A percentile compares a stretch with the other conserved stretches of the same genome.
These are phyloP conservation scores for Thalassaphorura encarpata DNA, from an alignment of 1,140 invertebrate genomes.

Conservation along the genomic window DNA sequence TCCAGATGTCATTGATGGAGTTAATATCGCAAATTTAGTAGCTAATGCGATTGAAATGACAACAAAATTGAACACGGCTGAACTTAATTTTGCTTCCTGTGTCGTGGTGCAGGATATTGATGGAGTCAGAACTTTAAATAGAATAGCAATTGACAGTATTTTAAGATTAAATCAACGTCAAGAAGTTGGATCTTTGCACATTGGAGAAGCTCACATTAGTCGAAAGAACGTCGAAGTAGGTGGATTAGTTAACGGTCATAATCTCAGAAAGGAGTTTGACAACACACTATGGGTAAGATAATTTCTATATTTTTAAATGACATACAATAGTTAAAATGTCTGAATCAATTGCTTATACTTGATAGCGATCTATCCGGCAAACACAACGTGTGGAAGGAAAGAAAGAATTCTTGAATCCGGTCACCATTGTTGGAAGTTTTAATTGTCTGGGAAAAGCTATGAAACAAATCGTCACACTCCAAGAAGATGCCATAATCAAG, in stretches of 20 bases:
- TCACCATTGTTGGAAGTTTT: constrained; percentile 8
- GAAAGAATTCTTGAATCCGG: not conserved
- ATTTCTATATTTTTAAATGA: not conserved
- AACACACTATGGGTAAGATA: constrained; percentile 13
- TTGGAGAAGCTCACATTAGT: not conserved
- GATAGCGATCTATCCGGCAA: too few species aligned
- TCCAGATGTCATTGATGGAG: not conserved
- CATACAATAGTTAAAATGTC: too few species aligned
- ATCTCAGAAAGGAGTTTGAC: constrained; percentile 6
- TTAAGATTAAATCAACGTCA: constrained; percentile 1
- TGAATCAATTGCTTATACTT: too few species aligned
- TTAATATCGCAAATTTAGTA: not conserved
- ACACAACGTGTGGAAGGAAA: not conserved
- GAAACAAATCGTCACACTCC: not conserved
- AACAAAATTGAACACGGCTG: not conserved
- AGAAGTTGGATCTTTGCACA: not conserved
- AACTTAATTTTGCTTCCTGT: constrained; percentile 7
- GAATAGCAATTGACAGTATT: constrained; percentile 5
- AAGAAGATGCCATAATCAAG: not conserved
- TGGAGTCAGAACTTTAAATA: constrained; percentile 10
- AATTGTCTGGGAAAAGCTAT: not conserved
- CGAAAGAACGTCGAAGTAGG: constrained; percentile 1
- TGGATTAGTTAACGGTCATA: constrained; percentile 1
- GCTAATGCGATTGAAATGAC: not conserved
- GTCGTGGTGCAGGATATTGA: not conserved